Percentiles rank a stretch among this genome's conserved stretches.
phyloP scores from a whole-genome alignment of 1,140 invertebrate genomes.

The Oncopodura yosiiana region DNA sequence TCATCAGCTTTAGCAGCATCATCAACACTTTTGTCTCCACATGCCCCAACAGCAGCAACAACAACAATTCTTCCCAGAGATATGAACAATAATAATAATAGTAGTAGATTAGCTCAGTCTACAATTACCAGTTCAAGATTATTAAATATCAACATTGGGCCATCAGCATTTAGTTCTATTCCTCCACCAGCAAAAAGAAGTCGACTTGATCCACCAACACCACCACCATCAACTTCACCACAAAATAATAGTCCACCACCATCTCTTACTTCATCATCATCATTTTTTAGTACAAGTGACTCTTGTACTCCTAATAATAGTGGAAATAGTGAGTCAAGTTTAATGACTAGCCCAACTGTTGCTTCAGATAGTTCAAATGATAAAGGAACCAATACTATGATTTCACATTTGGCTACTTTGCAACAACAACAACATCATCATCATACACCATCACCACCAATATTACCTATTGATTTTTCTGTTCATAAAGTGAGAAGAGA shows the following conservation, averaged over 20 bases:
- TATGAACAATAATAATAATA: conserved; percentile 26
- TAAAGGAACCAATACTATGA: conserved; percentile 6
- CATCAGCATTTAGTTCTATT: conserved; percentile 3
- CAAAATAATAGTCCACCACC: not conserved
- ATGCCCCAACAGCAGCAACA: not conserved
- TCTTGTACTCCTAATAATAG: conserved; percentile 10
- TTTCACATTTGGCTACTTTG: too few species aligned
- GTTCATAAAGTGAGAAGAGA: conserved; percentile 6
- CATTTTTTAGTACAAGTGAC: not conserved
- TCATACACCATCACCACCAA: too few species aligned
- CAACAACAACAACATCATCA: too few species aligned
- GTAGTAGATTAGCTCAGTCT: not conserved
- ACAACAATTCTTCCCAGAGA: conserved; percentile 9
- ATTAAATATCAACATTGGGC: not conserved
- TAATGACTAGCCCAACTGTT: not conserved
- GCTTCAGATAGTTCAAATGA: conserved; percentile 1
- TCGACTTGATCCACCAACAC: conserved; percentile 12
- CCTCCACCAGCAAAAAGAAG: not conserved
- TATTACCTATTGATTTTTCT: conserved; percentile 29
- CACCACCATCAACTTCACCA: conserved; percentile 17
- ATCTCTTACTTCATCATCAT: not conserved
- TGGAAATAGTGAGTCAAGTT: conserved; percentile 10
- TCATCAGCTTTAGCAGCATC: not conserved
- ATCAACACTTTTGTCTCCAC: not conserved
- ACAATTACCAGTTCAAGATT: conserved; percentile 14